phyloP scores from a whole-genome alignment of 1,140 invertebrate species.

The Drosophila kanapiae region DNA sequence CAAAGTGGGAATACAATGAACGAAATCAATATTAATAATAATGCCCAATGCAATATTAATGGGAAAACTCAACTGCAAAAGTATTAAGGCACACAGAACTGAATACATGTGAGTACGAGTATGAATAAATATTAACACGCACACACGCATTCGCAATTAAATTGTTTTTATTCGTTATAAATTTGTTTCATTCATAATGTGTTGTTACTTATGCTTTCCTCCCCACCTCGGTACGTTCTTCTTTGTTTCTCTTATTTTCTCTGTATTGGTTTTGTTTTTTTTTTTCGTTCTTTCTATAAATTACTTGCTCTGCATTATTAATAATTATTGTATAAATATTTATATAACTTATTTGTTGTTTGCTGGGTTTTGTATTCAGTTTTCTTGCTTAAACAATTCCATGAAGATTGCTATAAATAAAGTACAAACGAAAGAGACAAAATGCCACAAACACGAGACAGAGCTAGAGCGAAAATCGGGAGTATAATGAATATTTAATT shows the following conservation, averaged over 20 bases:
- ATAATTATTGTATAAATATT: conserved; percentile 81
- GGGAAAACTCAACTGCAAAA: conserved; percentile 72
- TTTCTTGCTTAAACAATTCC: conserved; percentile 57
- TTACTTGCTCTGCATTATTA: conserved; percentile 77
- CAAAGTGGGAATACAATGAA: conserved; percentile 70
- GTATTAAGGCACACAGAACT: conserved; percentile 60
- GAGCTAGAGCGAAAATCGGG: conserved; percentile 38
- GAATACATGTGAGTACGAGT: conserved; percentile 53
- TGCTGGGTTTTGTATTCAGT: conserved; percentile 43
- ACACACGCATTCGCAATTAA: conserved; percentile 67
- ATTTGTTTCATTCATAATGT: conserved; percentile 58
- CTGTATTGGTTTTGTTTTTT: conserved; percentile 23
- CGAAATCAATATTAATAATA: conserved; percentile 77
- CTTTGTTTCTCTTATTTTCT: conserved; percentile 21
- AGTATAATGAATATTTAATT: conserved; percentile 41
- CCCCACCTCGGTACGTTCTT: conserved; percentile 31
- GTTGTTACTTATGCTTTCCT: conserved; percentile 62
- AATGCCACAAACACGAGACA: conserved; percentile 60
- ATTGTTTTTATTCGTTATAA: conserved; percentile 68
- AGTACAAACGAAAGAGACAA: conserved; percentile 45
- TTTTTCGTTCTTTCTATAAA: conserved; percentile 62
- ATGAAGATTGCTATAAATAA: conserved; percentile 45
- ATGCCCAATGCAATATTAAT: conserved; percentile 82
- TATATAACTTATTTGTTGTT: conserved; percentile 64
- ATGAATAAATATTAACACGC: conserved; percentile 65